Evolutionary conservation across 2,113 vertebrate species (phyloP).

Genomic region (Eulemur macaco): DNA sequence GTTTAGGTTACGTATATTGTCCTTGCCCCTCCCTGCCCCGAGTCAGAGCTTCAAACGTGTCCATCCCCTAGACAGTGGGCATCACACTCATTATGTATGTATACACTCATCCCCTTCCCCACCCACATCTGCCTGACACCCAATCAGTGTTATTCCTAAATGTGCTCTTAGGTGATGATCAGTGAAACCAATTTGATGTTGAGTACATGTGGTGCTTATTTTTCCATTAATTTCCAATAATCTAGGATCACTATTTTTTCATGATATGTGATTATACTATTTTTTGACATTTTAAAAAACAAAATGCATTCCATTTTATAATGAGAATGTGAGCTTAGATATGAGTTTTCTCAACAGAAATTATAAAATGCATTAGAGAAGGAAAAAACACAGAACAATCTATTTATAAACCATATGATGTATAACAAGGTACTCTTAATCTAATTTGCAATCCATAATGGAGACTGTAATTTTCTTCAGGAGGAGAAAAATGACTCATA

Average conservation of each 20-base stretch:
- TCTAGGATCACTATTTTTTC: background rate
- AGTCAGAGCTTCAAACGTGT: no score
- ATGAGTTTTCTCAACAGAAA: background rate
- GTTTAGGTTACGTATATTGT: no score
- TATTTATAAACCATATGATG: constrained; percentile 57
- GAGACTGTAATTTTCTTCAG: constrained; percentile 64
- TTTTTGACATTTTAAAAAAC: constrained; percentile 42
- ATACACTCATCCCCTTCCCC: no score
- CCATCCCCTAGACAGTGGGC: no score
- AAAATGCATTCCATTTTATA: constrained; percentile 15
- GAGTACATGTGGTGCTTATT: no score
- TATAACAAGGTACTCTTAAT: constrained; percentile 56
- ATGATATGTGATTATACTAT: background rate
- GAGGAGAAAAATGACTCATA: constrained; percentile 59
- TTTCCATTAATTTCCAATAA: constrained; percentile 12
- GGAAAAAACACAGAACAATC: constrained; percentile 47
- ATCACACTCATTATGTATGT: no score
- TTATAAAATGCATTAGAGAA: constrained; percentile 14
- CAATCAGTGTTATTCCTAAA: no score
- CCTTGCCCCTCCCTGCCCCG: no score
- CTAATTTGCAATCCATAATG: constrained; percentile 64
- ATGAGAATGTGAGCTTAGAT: background rate
- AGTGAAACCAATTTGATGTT: no score
- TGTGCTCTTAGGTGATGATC: no score
- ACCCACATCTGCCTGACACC: no score